Evolutionary conservation across 2,797 vertebrate genomes (phyloP), one percentile per base, ranked within the genome.

Genomic region (Lutjanus campechanus): DNA sequence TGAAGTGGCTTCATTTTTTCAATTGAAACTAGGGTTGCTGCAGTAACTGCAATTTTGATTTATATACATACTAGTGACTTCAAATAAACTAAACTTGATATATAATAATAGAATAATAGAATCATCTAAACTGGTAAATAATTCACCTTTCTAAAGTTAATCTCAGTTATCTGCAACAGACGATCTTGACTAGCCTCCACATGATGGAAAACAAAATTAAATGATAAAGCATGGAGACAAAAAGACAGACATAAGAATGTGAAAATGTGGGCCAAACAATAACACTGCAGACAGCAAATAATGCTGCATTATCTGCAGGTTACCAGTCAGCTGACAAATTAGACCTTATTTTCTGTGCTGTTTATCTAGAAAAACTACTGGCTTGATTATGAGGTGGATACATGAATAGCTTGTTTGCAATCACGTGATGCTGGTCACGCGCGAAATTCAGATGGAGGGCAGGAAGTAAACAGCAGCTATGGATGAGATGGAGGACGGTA

Each of bases 81-180:
- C 0, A 29, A 49, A 51, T 1, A 47, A 68, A n/a, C n/a, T n/a
- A n/a, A n/a, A n/a, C n/a, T n/a, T n/a, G n/a, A n/a, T n/a, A n/a
- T n/a, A n/a, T n/a, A n/a, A n/a, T n/a, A n/a, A n/a, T n/a, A n/a
- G n/a, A n/a, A n/a, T 36, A 43, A 59, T 19, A 53, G 17, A 53
- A 40, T 69, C 0, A 59, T 69, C 12, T 47, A 17, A 29, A 65
- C 12, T 51, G 11, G 12, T 41, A 11, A 49, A 25, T 25, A 13
- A 75, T 64, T 54, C 11, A 41, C 17, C n/a, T 41, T 17, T 54
- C 19, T 44, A 56, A 43, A 63, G 9, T 44, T 40, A 0, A 62
- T 44, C 43, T 66, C 3, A 16, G 1, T 66, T 63, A 67, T 69
- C 58, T 72, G 41, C 36, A 41, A 7, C 10, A 74, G 55, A 76